Percentiles rank a stretch among this genome's conserved stretches.
phyloP scores from a whole-genome alignment of 2,113 vertebrate species.

The Python bivittatus region DNA sequence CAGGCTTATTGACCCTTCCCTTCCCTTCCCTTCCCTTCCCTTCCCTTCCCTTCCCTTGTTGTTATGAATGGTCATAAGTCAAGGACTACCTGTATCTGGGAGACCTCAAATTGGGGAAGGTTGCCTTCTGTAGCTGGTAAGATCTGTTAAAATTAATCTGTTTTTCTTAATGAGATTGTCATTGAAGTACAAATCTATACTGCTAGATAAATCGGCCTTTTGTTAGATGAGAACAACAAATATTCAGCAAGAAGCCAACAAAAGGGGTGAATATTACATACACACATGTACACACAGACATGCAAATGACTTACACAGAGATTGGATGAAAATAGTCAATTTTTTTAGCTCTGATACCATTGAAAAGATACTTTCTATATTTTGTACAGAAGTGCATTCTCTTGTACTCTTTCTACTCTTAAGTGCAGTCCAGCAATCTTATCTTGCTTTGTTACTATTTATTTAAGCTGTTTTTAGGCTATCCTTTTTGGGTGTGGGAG shows the following conservation, averaged over 20 bases:
- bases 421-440: neutral
- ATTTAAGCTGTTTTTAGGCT: neutral
- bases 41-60: neutral
- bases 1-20: neutral
- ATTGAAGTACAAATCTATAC: neutral
- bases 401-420: neutral
- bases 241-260: neutral
- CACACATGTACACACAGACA: too few species aligned
- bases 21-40: too few species aligned
- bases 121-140: neutral
- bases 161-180: neutral
- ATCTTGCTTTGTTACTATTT: neutral
- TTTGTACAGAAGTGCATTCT: neutral
- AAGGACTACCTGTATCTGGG: too few species aligned
- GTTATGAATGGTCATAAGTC: too few species aligned
- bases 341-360: neutral
- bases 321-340: neutral
- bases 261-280: neutral
- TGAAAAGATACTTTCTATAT: neutral
- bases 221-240: neutral
- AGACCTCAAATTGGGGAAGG: neutral
- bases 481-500: neutral
- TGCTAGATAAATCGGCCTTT: neutral
- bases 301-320: neutral
- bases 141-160: neutral